Conservation (phyloP, 2,113 vertebrate genomes). For the Dicentrarchus labrax region DNA sequence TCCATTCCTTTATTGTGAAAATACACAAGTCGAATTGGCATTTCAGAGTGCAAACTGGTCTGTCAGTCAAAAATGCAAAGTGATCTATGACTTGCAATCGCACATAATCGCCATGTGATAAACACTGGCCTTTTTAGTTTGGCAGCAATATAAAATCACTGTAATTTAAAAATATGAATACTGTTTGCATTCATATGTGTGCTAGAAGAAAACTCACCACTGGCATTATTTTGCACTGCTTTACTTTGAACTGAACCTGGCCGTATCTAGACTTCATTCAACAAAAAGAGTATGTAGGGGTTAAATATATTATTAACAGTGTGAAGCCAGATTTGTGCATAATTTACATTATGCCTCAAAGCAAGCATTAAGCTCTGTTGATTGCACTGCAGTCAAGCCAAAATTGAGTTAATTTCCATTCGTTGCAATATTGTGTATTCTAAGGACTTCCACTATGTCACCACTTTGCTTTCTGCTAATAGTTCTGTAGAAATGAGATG, state of each 20-base stretch:
- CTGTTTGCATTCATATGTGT: slow-evolving; percentile 5
- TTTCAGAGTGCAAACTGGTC: slow-evolving; percentile 12
- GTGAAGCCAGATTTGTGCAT: slow-evolving; percentile 45
- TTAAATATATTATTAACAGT: slow-evolving; percentile 51
- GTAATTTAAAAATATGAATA: slow-evolving; percentile 19
- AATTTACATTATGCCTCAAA: slow-evolving; percentile 57
- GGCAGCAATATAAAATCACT: slow-evolving; percentile 1
- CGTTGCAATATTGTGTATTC: slow-evolving; percentile 29
- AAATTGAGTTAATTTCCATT: slow-evolving; percentile 32
- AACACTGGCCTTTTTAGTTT: slow-evolving; percentile 1
- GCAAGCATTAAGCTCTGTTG: slow-evolving; percentile 50
- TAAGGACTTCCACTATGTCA: slow-evolving; percentile 25
- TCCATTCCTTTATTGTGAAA: slow-evolving; percentile 19
- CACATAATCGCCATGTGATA: slow-evolving; percentile 24
- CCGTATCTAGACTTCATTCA: slow-evolving; percentile 7
- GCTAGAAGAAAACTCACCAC: not conserved
- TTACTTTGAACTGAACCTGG: not conserved
- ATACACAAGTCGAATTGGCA: slow-evolving; percentile 10
- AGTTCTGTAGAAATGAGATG: slow-evolving; percentile 25
- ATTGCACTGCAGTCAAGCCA: slow-evolving; percentile 43
- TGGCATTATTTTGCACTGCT: not conserved
- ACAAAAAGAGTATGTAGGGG: not conserved
- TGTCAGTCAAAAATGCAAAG: slow-evolving; percentile 33
- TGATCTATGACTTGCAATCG: not conserved
- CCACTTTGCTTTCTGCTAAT: slow-evolving; percentile 6